Conservation (phyloP, 2,888 invertebrate genomes). For the Drosophila mayaguana region DNA sequence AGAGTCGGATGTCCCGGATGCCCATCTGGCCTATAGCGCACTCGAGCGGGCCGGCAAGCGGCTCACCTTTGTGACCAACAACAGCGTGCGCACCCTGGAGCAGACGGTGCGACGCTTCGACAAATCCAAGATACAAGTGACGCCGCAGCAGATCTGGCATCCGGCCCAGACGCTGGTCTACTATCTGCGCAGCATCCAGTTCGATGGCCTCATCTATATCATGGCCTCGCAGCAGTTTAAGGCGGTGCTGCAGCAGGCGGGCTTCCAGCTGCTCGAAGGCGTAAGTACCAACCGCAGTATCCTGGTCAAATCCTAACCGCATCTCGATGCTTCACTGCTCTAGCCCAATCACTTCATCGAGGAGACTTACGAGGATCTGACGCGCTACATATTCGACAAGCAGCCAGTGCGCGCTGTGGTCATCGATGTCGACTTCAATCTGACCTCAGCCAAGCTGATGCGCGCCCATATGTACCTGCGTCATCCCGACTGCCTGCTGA, state of each 20-base stretch:
- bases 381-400: constrained; percentile 64
- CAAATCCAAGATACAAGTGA: constrained; percentile 68
- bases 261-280: constrained; percentile 84
- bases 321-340: background rate
- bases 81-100: constrained; percentile 79
- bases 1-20: constrained; percentile 75
- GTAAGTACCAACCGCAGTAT: constrained; percentile 66
- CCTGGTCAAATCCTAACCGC: background rate
- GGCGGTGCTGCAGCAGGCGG: constrained; percentile 83
- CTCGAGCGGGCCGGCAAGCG: constrained; percentile 85
- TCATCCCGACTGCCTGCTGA: constrained; percentile 84
- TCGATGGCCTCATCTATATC: constrained; percentile 85
- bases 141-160: constrained; percentile 81
- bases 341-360: constrained; percentile 53
- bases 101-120: constrained; percentile 70
- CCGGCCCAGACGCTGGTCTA: constrained; percentile 85
- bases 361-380: constrained; percentile 65
- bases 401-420: constrained; percentile 86
- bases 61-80: constrained; percentile 85
- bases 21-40: constrained; percentile 79
- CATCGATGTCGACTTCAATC: constrained; percentile 85
- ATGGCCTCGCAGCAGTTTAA: constrained; percentile 83
- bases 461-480: constrained; percentile 85
- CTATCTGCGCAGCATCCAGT: constrained; percentile 85
- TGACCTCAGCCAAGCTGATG: constrained; percentile 84